phyloP scores from a whole-genome alignment of 2,888 invertebrate genomes.

The Calameuta filiformis region DNA sequence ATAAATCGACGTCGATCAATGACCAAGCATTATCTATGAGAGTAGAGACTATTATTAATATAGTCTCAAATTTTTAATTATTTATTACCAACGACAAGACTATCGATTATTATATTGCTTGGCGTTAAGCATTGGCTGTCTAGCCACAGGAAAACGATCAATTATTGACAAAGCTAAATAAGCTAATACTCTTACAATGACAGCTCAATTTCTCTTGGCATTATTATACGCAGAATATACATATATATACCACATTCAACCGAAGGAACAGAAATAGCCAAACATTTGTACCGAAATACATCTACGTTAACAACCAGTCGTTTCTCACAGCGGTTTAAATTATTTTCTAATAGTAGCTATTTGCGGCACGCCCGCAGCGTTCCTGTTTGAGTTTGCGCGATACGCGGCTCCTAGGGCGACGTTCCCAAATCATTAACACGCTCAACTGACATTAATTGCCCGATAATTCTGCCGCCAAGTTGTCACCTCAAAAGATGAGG shows the following conservation, averaged over 20 bases:
- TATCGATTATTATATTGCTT: neutral
- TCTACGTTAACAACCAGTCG: neutral
- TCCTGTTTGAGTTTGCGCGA: neutral
- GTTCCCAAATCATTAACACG: neutral
- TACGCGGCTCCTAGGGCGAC: neutral
- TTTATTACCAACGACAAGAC: neutral
- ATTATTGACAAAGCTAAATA: neutral
- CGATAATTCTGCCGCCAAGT: neutral
- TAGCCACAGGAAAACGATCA: neutral
- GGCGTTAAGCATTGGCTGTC: neutral
- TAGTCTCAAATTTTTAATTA: neutral
- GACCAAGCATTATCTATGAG: neutral
- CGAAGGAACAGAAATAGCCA: neutral
- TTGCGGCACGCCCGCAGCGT: conserved; percentile 3
- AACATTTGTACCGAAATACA: neutral
- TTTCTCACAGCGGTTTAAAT: conserved; percentile 2
- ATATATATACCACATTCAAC: neutral
- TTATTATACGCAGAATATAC: neutral
- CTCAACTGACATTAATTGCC: neutral
- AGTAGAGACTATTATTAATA: neutral
- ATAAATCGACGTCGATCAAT: neutral
- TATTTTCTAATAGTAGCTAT: conserved; percentile 11
- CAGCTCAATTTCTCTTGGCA: neutral
- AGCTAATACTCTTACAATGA: neutral
- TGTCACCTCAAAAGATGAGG: neutral